Conservation (phyloP, 1,140 invertebrate species). For the Calephelis nemesis region DNA sequence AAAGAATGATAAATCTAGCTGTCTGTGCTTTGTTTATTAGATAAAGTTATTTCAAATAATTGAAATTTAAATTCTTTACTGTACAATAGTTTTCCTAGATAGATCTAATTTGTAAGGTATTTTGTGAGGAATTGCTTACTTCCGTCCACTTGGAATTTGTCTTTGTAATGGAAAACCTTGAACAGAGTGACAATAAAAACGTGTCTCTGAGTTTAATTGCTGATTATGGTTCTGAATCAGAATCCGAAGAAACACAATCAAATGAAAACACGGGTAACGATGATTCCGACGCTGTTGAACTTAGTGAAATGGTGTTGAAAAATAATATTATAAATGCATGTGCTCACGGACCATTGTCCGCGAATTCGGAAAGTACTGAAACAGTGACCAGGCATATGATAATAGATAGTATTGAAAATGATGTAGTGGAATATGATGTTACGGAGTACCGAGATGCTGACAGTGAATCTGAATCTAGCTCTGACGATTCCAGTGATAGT, state of each 20-base stretch:
- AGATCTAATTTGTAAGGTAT: conserved; percentile 1
- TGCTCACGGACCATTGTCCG: conserved; percentile 64
- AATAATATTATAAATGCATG: conserved; percentile 76
- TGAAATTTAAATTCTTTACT: background rate
- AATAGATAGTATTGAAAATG: conserved; percentile 62
- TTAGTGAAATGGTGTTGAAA: conserved; percentile 73
- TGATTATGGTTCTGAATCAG: conserved; percentile 69
- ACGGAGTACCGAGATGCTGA: conserved; percentile 63
- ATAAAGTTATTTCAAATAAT: background rate
- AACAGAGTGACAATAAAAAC: conserved; percentile 68
- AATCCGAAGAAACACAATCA: conserved; percentile 59
- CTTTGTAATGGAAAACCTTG: conserved; percentile 64
- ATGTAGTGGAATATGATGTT: conserved; percentile 64
- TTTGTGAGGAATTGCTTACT: conserved; percentile 16
- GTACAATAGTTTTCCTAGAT: conserved; percentile 14
- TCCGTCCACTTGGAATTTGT: conserved; percentile 42
- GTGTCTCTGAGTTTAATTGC: conserved; percentile 68
- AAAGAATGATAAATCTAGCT: conserved; percentile 1
- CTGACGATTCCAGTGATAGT: conserved; percentile 66
- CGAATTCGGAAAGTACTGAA: conserved; percentile 40
- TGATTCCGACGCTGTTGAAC: conserved; percentile 62
- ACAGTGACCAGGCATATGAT: conserved; percentile 61
- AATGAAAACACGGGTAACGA: conserved; percentile 57
- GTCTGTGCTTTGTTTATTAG: conserved; percentile 1
- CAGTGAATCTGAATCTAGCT: conserved; percentile 54